Percentiles rank a stretch among this genome's conserved stretches.
Evolutionary conservation across 2,888 invertebrate genomes (phyloP).

Genomic region (Auanema sp.): DNA sequence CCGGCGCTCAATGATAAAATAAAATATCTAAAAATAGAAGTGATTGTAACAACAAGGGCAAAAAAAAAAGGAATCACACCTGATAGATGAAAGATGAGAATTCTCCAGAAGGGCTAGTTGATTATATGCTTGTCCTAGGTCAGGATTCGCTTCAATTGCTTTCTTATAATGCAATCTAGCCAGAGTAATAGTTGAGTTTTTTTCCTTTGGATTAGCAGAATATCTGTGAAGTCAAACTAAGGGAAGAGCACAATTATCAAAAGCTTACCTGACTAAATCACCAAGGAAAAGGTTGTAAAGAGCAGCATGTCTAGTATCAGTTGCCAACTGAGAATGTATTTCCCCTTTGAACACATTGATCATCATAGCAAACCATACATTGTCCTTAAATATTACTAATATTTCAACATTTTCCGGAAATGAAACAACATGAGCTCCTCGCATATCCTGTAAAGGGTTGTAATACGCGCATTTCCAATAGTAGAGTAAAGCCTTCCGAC

Average conservation of each 20-base stretch:
- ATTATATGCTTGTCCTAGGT: constrained; percentile 20
- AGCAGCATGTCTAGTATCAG: constrained; percentile 10
- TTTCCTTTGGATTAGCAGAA: background rate
- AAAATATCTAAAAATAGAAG: constrained; percentile 10
- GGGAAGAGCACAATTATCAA: background rate
- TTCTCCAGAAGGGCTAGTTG: constrained; percentile 17
- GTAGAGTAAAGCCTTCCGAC: constrained; percentile 13
- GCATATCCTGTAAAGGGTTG: constrained; percentile 10
- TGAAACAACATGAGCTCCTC: constrained; percentile 1
- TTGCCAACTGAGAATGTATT: constrained; percentile 3
- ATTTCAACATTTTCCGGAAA: background rate
- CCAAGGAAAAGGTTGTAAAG: constrained; percentile 18
- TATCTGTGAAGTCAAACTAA: background rate
- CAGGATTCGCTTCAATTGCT: constrained; percentile 17
- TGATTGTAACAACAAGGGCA: background rate
- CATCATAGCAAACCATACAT: constrained; percentile 6
- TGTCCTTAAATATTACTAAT: background rate
- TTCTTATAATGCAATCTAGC: constrained; percentile 11
- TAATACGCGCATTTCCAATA: constrained; percentile 23
- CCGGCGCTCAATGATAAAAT: constrained; percentile 8
- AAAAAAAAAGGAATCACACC: constrained; percentile 8
- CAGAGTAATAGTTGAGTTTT: background rate
- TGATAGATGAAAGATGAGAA: constrained; percentile 8
- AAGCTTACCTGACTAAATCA: constrained; percentile 18
- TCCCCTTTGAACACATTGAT: constrained; percentile 17